Conservation (phyloP, 2,113 vertebrate species). For the Gorsachius goisagi region DNA sequence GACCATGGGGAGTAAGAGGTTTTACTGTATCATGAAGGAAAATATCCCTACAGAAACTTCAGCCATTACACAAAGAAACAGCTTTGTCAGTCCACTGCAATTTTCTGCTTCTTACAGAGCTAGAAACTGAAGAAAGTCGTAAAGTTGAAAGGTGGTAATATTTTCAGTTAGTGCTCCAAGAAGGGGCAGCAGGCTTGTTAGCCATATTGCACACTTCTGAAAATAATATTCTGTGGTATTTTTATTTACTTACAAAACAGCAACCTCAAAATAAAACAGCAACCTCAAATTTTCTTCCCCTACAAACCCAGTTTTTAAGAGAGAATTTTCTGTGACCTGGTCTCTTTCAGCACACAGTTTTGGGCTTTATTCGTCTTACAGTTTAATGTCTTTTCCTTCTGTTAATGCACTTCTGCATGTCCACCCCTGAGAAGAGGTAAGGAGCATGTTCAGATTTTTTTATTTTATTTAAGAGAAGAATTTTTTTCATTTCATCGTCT, state of each 20-base stretch:
- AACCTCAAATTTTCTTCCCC: neutral
- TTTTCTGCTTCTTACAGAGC: neutral
- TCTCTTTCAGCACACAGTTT: neutral
- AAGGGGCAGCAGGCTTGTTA: neutral
- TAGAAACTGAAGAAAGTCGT: neutral
- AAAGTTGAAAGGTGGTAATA: neutral
- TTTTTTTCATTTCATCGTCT: neutral
- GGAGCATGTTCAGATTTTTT: neutral
- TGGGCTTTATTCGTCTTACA: neutral
- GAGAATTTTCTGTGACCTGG: neutral
- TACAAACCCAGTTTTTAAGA: neutral
- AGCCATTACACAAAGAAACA: neutral
- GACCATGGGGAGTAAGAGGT: neutral
- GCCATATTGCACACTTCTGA: neutral
- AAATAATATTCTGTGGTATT: neutral
- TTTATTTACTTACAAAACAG: neutral
- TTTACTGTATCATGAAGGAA: neutral
- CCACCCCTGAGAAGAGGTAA: neutral
- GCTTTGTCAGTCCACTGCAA: neutral
- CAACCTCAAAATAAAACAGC: neutral
- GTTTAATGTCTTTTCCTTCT: conserved; percentile 7
- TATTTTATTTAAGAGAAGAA: neutral
- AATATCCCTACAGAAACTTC: neutral
- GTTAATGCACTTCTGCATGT: neutral
- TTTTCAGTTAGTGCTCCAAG: neutral